Percentiles rank a stretch among this genome's conserved stretches.
Conservation (phyloP, 2,113 vertebrate genomes). For the Illadopsis cleaveri region DNA sequence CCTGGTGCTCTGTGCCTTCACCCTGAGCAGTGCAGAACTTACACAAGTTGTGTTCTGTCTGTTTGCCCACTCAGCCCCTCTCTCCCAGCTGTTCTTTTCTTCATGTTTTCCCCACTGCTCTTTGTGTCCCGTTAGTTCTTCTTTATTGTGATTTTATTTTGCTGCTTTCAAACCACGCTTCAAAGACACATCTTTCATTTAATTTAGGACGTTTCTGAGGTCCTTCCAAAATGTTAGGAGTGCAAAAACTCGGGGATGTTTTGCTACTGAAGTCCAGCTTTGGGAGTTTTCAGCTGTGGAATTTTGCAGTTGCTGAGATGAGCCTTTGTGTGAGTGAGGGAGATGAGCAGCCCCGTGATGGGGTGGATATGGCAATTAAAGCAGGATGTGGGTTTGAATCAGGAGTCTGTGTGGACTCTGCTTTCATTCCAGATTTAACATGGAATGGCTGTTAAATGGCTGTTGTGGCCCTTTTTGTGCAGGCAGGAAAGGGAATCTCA, state of each 20-base stretch:
- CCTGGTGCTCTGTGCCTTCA: accelerated
- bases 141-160: neutral
- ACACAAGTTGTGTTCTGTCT: accelerated
- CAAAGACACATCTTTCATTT: neutral
- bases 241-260: neutral
- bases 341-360: neutral
- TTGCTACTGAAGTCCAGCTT: neutral
- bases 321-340: neutral
- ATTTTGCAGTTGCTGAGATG: neutral
- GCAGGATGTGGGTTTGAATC: neutral
- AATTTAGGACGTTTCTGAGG: neutral
- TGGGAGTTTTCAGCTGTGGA: neutral
- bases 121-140: accelerated
- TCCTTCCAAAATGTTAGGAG: neutral
- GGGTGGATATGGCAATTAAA: neutral
- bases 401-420: neutral
- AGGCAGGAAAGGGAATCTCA: neutral
- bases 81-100: accelerated
- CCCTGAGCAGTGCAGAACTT: accelerated
- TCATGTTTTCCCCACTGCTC: accelerated
- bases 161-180: neutral
- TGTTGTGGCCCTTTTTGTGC: neutral
- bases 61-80: accelerated
- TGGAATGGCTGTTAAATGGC: neutral
- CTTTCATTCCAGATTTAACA: neutral